Percentiles rank a stretch among this genome's conserved stretches.
Conservation (phyloP, 2,888 invertebrate species). For the Xestia c-nigrum region DNA sequence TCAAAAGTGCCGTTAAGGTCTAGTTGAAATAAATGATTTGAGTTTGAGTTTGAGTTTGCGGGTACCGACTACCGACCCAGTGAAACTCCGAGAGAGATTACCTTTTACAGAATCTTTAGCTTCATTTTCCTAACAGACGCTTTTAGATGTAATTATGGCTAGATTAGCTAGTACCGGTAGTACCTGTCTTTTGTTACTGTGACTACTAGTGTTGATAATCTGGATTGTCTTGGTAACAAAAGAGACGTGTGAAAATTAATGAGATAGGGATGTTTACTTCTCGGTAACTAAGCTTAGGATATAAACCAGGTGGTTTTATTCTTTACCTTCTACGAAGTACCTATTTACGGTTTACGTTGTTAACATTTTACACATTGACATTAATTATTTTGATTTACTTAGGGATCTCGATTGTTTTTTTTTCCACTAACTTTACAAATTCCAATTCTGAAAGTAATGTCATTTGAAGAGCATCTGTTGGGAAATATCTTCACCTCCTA, state of each 20-base stretch:
- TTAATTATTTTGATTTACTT: neutral
- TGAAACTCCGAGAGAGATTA: conserved; percentile 16
- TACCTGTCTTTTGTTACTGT: conserved; percentile 20
- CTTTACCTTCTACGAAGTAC: no score
- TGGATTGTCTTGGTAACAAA: conserved; percentile 11
- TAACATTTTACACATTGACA: neutral
- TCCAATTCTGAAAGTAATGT: neutral
- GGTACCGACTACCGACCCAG: conserved; percentile 17
- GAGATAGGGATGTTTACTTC: neutral
- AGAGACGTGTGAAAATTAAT: conserved; percentile 14
- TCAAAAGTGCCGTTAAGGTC: no score
- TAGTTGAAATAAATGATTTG: no score
- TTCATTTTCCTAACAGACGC: conserved; percentile 9
- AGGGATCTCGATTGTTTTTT: neutral
- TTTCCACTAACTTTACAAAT: neutral
- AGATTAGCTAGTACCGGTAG: neutral
- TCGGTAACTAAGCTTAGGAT: neutral
- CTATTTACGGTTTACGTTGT: neutral
- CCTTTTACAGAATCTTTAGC: neutral
- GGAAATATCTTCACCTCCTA: neutral
- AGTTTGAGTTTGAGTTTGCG: no score
- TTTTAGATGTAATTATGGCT: conserved; percentile 16
- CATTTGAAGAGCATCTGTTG: neutral
- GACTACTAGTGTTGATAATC: conserved; percentile 9
- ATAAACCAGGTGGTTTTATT: neutral